Evolutionary conservation across 1,140 invertebrate genomes (phyloP), one percentile per base, ranked within the genome.

Genomic region (Cydia fagiglandana): DNA sequence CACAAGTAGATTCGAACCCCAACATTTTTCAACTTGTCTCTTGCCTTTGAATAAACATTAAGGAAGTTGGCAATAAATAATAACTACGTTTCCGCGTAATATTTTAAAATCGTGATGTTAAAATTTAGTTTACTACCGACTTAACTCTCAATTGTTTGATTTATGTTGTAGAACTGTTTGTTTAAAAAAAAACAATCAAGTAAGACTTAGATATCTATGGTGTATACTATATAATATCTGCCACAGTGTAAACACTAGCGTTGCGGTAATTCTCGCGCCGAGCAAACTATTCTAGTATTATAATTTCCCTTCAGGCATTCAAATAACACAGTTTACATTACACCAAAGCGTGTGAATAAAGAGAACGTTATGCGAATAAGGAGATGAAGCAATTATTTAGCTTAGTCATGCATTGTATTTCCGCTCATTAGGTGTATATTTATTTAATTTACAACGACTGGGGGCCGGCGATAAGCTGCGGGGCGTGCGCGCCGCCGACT

Each of bases 371-470:
- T 24, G 68, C 70, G 73, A 83, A 83, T 81, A 84, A 83, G 77
- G 76, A 81, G 83, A 90, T 87, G 85, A 87, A 88, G 86, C 83
- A 87, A 90, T 89, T 89, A 88, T 87, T 87, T 81, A 86, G 84
- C 86, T 84, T 85, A 88, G 85, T 87, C 86, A 85, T 90, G 87
- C 89, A 88, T 88, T 90, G 88, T 91, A 88, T 91, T 90, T 91
- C 84, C 88, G 86, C 88, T 93, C 91, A 92, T 93, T 91, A 92
- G 85, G 81, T 88, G 86, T 90, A 88, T 92, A 91, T 92, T 91
- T 92, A 92, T 93, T 93, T 91, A 91, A 93, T 93, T 91, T 91
- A 89, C 90, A 88, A 88, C 84, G 86, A 85, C 91, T 93, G 91
- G 84, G 85, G 83, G 80, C 83, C 80, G 85, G 81, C 88, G 90